A percentile compares a stretch with the other conserved stretches of the same genome.
Conservation (phyloP, 2,113 vertebrate genomes). For the Dipodomys stephensi region DNA sequence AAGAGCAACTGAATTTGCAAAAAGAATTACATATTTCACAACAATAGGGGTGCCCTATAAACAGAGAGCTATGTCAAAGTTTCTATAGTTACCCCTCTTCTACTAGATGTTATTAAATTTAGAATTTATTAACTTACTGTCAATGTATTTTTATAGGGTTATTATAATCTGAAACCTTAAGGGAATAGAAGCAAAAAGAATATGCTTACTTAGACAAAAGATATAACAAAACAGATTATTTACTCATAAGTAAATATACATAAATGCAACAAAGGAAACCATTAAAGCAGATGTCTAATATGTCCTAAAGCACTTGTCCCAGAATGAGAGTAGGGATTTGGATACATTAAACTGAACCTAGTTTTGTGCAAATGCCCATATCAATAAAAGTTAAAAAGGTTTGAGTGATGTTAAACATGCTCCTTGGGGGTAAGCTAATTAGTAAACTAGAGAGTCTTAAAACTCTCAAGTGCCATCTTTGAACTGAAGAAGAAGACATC, state of each 20-base stretch:
- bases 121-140: constrained; percentile 69
- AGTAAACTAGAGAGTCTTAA: constrained; percentile 88
- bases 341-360: constrained; percentile 77
- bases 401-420: constrained; percentile 85
- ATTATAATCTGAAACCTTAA: constrained; percentile 50
- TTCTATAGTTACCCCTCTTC: constrained; percentile 68
- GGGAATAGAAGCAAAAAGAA: constrained; percentile 44
- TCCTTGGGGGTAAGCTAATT: constrained; percentile 88
- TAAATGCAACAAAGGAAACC: constrained; percentile 68
- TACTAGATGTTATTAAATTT: constrained; percentile 53
- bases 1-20: constrained; percentile 57
- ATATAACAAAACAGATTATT: constrained; percentile 71
- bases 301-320: constrained; percentile 77
- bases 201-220: constrained; percentile 45
- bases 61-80: constrained; percentile 48
- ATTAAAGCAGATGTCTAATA: constrained; percentile 46
- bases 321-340: constrained; percentile 78
- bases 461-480: constrained; percentile 87
- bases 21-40: constrained; percentile 62
- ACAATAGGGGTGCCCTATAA: constrained; percentile 25
- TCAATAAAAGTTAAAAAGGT: constrained; percentile 86
- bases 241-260: constrained; percentile 58
- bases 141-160: constrained; percentile 53
- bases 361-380: constrained; percentile 79
- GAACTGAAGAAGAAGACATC: constrained; percentile 88